Base-by-base conservation (phyloP, 1,140 invertebrate species). In the Hyphantria cunea region DNA sequence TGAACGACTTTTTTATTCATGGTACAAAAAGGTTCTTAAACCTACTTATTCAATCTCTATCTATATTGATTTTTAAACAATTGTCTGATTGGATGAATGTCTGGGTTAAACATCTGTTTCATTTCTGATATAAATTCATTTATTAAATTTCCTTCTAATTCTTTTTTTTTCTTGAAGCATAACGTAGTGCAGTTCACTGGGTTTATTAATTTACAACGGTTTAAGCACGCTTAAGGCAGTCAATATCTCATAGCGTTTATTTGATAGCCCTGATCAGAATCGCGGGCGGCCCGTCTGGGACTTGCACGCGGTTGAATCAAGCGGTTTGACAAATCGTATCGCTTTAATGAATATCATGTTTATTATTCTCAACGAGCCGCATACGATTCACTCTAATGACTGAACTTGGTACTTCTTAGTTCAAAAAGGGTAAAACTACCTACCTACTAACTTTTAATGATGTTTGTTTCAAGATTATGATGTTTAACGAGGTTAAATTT, bases 301-400 rank as follows among this genome's bases (percentile, higher is more conserved):
- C 12, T 60, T 47, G 56, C 25, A 60, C 56, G 56, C 48, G 56
- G 55, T 48, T 58, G 55, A 60, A 60, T 60, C 56, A 60, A 60
- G 56, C 56, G 47, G 56, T 60, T 60, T 60, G 56, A 50, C 48
- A 60, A 60, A 60, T 60, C 48, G 56, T 37, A 60, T 60, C 56
- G 48, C 37, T 51, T 51, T 50, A 50, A 60, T 60, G 56, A 60
- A 60, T 60, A 60, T 51, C 48, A 44, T 60, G 56, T 51, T 50
- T 60, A 51, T 60, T 60, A 60, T 60, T 60, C 48, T 17, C 33
- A 60, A 50, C 56, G 47, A 51, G 47, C 37, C 37, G 37, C 45
- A 58, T 58, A 49, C 55, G 55, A 58, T 58, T 37, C 44, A 6
- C 44, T 14, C 15, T 58, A 58, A 58, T 58, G 55, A 58, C 45